These are phyloP conservation scores for Calycopis cecrops DNA, from an alignment of 1,140 invertebrate species.

Conservation along the genomic window DNA sequence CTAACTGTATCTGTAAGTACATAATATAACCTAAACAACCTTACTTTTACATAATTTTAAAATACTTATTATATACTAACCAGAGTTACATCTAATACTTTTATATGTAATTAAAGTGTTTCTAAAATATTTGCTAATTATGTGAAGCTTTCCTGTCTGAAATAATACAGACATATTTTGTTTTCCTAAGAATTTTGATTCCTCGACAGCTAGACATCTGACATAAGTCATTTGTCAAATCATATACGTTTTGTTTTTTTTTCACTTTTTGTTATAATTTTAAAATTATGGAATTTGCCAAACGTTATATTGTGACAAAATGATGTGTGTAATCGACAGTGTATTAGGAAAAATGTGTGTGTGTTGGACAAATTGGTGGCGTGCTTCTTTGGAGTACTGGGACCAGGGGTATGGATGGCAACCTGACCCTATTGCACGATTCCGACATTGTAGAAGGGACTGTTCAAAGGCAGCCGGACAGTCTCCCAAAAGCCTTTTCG, in stretches of 20 bases:
- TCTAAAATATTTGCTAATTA: conserved; percentile 46
- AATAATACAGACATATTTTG: conserved; percentile 61
- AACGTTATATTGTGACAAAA: too few relatives aligned
- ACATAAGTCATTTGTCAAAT: conserved; percentile 11
- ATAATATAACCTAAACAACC: conserved; percentile 54
- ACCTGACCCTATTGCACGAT: too few relatives aligned
- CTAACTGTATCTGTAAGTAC: conserved; percentile 53
- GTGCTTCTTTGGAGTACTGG: too few relatives aligned
- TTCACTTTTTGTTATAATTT: not conserved
- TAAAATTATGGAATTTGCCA: too few relatives aligned
- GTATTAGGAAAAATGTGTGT: too few relatives aligned
- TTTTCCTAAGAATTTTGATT: conserved; percentile 28
- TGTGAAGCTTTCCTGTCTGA: conserved; percentile 48
- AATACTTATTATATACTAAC: conserved; percentile 27
- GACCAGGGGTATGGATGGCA: too few relatives aligned
- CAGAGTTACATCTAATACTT: conserved; percentile 45
- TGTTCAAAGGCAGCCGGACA: too few relatives aligned
- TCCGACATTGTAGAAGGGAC: too few relatives aligned
- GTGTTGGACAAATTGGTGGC: too few relatives aligned
- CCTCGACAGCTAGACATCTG: not conserved
- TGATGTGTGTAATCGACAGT: too few relatives aligned
- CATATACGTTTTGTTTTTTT: not conserved
- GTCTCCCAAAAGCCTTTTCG: too few relatives aligned
- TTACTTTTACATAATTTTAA: conserved; percentile 25
- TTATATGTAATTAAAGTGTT: conserved; percentile 44